phyloP scores from a whole-genome alignment of 2,113 vertebrate genomes.

The Pachypanchax playfairii region DNA sequence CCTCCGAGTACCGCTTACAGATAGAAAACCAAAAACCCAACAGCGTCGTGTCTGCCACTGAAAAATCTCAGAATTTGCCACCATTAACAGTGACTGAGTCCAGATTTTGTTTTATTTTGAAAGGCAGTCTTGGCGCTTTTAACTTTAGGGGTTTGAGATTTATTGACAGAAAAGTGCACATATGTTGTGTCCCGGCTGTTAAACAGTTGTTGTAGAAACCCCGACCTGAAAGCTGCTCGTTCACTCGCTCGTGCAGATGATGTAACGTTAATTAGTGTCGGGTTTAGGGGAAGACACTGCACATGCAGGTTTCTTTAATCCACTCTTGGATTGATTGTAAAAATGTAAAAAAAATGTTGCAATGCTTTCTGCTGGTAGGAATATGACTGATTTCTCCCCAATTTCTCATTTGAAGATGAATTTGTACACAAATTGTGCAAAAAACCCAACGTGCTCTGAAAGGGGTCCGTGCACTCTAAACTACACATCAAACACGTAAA shows the following conservation, averaged over 20 bases:
- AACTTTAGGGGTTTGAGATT: background rate
- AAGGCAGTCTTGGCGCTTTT: conserved; percentile 25
- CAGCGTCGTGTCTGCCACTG: no score
- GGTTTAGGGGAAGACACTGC: conserved; percentile 4
- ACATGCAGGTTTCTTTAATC: background rate
- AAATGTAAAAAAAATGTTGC: background rate
- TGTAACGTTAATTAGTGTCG: conserved; percentile 31
- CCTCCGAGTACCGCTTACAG: conserved; percentile 50
- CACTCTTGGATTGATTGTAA: background rate
- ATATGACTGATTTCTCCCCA: no score
- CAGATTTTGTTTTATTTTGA: background rate
- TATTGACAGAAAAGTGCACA: background rate
- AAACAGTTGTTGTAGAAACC: background rate
- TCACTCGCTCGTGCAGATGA: background rate
- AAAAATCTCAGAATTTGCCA: conserved; percentile 2
- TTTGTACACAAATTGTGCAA: conserved; percentile 1
- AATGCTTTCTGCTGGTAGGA: conserved; percentile 1
- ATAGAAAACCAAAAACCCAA: conserved; percentile 8
- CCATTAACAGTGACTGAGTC: background rate
- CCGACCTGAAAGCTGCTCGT: conserved; percentile 30
- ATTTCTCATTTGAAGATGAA: no score
- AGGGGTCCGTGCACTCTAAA: background rate
- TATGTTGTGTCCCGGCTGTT: background rate
- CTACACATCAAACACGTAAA: conserved; percentile 29
- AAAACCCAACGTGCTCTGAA: conserved; percentile 9